These are phyloP conservation scores for Ips typographus DNA, from an alignment of 1,140 invertebrate genomes.

Conservation along the genomic window DNA sequence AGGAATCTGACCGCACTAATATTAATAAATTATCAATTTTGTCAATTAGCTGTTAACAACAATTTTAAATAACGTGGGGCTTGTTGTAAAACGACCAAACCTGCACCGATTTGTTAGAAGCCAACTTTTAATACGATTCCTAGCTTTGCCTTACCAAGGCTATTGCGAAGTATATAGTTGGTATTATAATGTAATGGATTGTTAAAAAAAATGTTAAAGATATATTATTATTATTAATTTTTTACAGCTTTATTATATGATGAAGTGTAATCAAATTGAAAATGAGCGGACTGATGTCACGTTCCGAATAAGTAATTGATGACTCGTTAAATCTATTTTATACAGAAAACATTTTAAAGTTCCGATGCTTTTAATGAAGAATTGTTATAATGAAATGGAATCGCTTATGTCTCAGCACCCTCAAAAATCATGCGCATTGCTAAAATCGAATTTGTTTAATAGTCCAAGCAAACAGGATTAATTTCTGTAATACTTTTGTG, in stretches of 20 bases:
- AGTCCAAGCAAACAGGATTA: slow-evolving; percentile 24
- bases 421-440: slow-evolving; percentile 12
- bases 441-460: slow-evolving; percentile 14
- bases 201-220: slow-evolving; percentile 44
- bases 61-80: no score
- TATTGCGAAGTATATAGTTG: slow-evolving; percentile 50
- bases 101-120: neutral
- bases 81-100: no score
- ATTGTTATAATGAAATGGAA: slow-evolving; percentile 15
- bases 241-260: slow-evolving; percentile 35
- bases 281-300: neutral
- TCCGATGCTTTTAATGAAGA: slow-evolving; percentile 18
- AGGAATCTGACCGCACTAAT: slow-evolving; percentile 42
- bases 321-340: slow-evolving; percentile 26
- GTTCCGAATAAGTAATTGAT: neutral
- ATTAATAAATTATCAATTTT: slow-evolving; percentile 41
- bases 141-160: slow-evolving; percentile 46
- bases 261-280: slow-evolving; percentile 27
- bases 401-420: neutral
- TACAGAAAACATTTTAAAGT: slow-evolving; percentile 11
- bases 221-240: slow-evolving; percentile 41
- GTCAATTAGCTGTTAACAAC: no score
- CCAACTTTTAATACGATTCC: slow-evolving; percentile 10
- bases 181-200: slow-evolving; percentile 45
- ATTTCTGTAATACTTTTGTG: slow-evolving; percentile 31